Evolutionary conservation across 1,140 invertebrate genomes (phyloP), one percentile per base, ranked within the genome.

Genomic region (Apis florea): DNA sequence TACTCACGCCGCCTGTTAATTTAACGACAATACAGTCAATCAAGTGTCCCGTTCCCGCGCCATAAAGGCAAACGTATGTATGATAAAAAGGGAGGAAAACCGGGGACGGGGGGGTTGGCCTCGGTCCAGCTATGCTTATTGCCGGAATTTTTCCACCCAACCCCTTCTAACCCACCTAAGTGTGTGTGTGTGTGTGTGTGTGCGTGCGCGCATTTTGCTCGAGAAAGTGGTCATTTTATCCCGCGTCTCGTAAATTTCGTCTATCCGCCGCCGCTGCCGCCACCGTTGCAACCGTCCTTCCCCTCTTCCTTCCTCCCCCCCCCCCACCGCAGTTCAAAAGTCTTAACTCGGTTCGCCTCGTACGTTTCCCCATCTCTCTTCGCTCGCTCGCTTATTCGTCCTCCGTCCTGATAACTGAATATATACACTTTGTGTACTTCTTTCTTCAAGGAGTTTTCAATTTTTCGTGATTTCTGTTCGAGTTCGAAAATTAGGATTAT

Each of bases 151-250:
- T 87, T 87, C 82, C 82, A 31, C 70, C 47, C 54, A 12, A 40
- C 53, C 54, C 31, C 26, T 21, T 47, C 13, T n/a, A n/a, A 24
- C n/a, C 24, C n/a, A 1, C 13, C 26, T 0, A n/a, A n/a, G 5
- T 17, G 13, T 4, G 4, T 2, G 0, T 1, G 21, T n/a, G 68
- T 58, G 51, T 82, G 1, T 17, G 12, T 13, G 19, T 11, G 21
- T 8, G 11, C 10, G 26, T 17, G 85, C 63, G 51, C 84, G 61
- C 82, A 78, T 84, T 78, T 78, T 77, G 74, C 82, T 70, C 59
- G 74, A 84, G 78, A 84, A 82, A 86, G 78, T 81, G 78, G 78
- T 84, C 82, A 82, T 86, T 86, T 86, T 84, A 77, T 81, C 82
- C 61, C 67, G 66, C 31, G 31, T 31, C 69, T 31, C 69, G 74